phyloP scores from a whole-genome alignment of 2,113 vertebrate genomes.

The Thamnophis sirtalis region DNA sequence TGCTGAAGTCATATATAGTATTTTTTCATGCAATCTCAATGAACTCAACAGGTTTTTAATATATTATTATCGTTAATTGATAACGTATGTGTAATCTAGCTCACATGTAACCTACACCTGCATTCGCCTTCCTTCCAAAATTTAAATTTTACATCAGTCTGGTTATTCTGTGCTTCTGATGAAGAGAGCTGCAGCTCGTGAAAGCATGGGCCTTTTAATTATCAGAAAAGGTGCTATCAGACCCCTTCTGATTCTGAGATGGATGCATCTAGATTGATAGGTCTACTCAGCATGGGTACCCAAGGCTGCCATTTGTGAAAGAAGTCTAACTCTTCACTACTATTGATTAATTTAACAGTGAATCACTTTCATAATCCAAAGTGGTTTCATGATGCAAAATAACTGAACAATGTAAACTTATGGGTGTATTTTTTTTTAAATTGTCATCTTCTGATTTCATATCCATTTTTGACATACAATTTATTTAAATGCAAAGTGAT shows the following conservation, averaged over 20 bases:
- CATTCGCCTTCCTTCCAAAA: neutral
- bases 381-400: neutral
- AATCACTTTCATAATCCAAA: neutral
- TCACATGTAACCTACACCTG: neutral
- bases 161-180: neutral
- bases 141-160: neutral
- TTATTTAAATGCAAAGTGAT: neutral
- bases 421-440: neutral
- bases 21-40: neutral
- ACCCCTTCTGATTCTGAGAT: neutral
- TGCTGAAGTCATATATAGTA: neutral
- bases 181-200: neutral
- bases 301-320: neutral
- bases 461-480: neutral
- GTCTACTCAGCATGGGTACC: neutral
- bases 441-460: neutral
- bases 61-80: neutral
- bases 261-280: neutral
- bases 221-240: neutral
- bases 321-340: neutral
- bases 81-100: neutral
- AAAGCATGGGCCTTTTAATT: neutral
- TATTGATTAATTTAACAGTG: neutral
- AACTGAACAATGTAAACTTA: neutral
- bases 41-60: neutral